Percentiles rank a stretch among this genome's conserved stretches.
phyloP scores from a whole-genome alignment of 2,888 invertebrate species.

The Callyntrura sp. region DNA sequence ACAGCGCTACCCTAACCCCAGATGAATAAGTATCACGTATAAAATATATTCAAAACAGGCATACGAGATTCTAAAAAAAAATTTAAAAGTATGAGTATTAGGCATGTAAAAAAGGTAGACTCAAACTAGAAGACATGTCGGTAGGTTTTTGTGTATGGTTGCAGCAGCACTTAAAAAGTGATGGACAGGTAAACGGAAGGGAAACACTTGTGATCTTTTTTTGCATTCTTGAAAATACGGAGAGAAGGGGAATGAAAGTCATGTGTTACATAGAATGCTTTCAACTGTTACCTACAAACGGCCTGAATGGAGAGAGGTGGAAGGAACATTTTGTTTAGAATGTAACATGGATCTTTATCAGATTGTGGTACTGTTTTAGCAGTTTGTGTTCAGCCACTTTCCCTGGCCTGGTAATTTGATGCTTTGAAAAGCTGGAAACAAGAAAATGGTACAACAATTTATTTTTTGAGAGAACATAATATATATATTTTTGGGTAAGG shows the following conservation, averaged over 20 bases:
- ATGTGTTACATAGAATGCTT: background rate
- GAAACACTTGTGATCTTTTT: background rate
- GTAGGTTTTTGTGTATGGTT: background rate
- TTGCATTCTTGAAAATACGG: background rate
- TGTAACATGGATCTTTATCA: background rate
- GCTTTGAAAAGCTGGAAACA: background rate
- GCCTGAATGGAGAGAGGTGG: background rate
- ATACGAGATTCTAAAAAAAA: conserved; percentile 23
- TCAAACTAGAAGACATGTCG: background rate
- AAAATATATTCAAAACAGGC: conserved; percentile 26
- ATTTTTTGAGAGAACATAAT: conserved; percentile 9
- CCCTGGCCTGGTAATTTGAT: background rate
- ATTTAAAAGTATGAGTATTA: conserved; percentile 17
- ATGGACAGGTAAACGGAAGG: conserved; percentile 25
- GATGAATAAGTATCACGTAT: conserved; percentile 1
- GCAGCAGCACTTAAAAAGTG: background rate
- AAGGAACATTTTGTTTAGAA: too few species aligned
- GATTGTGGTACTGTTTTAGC: background rate
- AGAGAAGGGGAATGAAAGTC: background rate
- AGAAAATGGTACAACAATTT: conserved; percentile 12
- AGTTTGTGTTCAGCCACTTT: background rate
- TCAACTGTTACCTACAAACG: too few species aligned
- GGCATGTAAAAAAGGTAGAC: background rate
- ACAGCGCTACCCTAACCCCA: background rate
- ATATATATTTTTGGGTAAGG: background rate